Evolutionary conservation across 2,113 vertebrate genomes (phyloP).

Genomic region (Ptilonorhynchus violaceus): DNA sequence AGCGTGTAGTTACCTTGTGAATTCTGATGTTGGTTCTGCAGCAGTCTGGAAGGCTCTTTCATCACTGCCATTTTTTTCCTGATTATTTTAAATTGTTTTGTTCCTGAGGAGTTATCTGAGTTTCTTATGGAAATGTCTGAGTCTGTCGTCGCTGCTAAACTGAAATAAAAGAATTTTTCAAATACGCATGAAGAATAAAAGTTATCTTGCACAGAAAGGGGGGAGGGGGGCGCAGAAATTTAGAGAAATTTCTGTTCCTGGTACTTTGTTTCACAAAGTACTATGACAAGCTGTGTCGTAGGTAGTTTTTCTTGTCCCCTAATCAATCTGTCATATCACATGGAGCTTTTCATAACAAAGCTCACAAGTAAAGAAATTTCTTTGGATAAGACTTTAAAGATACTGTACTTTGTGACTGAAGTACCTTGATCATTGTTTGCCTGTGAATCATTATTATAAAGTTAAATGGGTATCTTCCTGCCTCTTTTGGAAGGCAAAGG

Average conservation of each 20-base stretch:
- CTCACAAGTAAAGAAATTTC: not conserved
- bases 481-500: not conserved
- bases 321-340: not conserved
- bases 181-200: not conserved
- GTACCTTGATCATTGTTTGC: not conserved
- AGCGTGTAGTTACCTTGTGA: rapidly evolving
- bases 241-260: not conserved
- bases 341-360: not conserved
- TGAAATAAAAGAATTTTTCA: slow-evolving; percentile 17
- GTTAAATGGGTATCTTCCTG: not conserved
- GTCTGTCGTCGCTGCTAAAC: not conserved
- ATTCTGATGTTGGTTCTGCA: not conserved
- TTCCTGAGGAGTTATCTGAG: not conserved
- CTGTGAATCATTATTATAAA: not conserved
- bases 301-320: not conserved
- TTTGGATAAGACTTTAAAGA: not conserved
- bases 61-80: not conserved
- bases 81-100: not conserved
- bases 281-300: not conserved
- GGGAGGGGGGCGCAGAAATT: rapidly evolving
- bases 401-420: not conserved
- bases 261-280: not conserved
- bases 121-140: not conserved
- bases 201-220: not conserved
- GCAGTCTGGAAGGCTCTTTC: not conserved